Evolutionary conservation across 1,140 invertebrate genomes (phyloP), one percentile per base, ranked within the genome.

Genomic region (Brachionus sp.): DNA sequence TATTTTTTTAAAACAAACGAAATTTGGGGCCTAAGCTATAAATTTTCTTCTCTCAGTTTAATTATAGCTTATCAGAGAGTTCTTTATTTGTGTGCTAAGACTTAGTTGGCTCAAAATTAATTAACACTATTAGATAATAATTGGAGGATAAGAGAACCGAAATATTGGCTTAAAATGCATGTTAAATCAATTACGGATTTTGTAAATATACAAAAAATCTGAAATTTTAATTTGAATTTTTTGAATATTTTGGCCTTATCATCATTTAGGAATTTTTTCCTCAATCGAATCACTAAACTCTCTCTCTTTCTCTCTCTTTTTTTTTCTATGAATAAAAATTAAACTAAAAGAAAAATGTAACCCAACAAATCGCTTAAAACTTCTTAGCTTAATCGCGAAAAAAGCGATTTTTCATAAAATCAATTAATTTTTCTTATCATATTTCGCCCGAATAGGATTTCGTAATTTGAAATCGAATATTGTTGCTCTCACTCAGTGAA

Each of bases 391-490:
- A 66, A 66, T 33, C 50, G 16, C 50, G 50, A 57, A 57, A 57
- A 19, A 57, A 57, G 50, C 50, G 50, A 57, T 57, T 57, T 57
- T 57, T 57, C 25, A 66, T 33, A 70, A 70, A 70, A 70, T 70
- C 66, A 70, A 70, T 70, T 70, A 70, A 70, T 70, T 70, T 70
- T 70, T 70, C 33, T 70, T 70, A 70, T 70, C 66, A 70, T 39
- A 70, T 70, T 70, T 70, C 66, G 66, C 66, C 66, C 35, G 66
- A 70, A 37, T 70, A 37, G 35, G 37, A 70, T 70, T 70, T 70
- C 66, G 66, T 39, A 70, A 70, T 39, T 70, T 70, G 66, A 70
- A 70, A 70, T 70, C 66, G 66, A 70, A 70, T 70, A 70, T 70
- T 66, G 64, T 66, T 66, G 64, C 64, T 35, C 64, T 66, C 64